Evolutionary conservation across 1,140 invertebrate species (phyloP).

Genomic region (Pseudomyrmex gracilis): DNA sequence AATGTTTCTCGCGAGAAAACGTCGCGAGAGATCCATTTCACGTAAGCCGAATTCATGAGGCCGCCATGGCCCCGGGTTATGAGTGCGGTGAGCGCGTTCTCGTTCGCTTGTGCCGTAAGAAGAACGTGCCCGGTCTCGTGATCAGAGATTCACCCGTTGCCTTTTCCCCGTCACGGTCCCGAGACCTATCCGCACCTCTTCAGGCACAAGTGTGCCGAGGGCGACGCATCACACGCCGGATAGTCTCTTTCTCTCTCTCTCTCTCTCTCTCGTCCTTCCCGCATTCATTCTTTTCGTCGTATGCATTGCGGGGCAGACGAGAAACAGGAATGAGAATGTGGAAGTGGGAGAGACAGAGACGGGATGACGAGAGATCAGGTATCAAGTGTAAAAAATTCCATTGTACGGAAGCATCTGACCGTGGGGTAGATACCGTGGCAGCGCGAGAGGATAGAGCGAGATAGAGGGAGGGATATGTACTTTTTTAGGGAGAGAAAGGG

Average conservation of each 20-base stretch:
- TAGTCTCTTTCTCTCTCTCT: not conserved
- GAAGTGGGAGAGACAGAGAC: constrained; percentile 55
- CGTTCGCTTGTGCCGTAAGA: not conserved
- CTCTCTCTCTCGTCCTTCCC: constrained; percentile 21
- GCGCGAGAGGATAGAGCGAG: constrained; percentile 58
- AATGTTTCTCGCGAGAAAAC: constrained; percentile 54
- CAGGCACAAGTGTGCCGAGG: constrained; percentile 73
- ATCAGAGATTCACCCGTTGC: constrained; percentile 41
- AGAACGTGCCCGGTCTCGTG: constrained; percentile 30
- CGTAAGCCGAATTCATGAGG: constrained; percentile 85
- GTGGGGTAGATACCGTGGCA: constrained; percentile 78
- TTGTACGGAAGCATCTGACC: constrained; percentile 84
- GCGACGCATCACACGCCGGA: constrained; percentile 47
- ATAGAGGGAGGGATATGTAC: constrained; percentile 38
- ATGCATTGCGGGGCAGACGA: constrained; percentile 47
- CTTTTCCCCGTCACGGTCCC: constrained; percentile 56
- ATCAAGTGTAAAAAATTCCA: constrained; percentile 81
- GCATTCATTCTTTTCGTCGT: constrained; percentile 53
- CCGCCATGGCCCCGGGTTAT: constrained; percentile 76
- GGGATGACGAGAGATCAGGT: constrained; percentile 80
- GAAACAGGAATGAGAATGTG: constrained; percentile 59
- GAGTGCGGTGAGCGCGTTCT: constrained; percentile 61
- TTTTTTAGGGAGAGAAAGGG: constrained; percentile 7
- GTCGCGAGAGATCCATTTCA: constrained; percentile 83
- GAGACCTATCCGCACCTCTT: constrained; percentile 65